Evolutionary conservation across 2,888 invertebrate genomes (phyloP), one percentile per base, ranked within the genome.

Genomic region (Nudaria mundana): DNA sequence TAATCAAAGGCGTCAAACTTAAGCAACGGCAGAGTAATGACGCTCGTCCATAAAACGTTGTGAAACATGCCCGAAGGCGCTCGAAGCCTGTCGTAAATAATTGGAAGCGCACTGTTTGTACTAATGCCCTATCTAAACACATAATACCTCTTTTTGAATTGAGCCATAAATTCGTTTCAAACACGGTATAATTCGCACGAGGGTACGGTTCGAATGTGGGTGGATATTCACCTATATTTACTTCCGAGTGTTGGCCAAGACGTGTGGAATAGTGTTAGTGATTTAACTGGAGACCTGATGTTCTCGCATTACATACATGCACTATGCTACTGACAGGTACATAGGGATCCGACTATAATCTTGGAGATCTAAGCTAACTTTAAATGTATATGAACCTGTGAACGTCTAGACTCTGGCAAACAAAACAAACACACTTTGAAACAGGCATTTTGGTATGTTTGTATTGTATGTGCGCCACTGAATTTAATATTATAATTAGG

Each of bases 91-190:
- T 76, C 71, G 71, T 81, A 76, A 81, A 83, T 82, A 81, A 81
- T 81, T 76, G 72, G 76, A 81, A 76, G 76, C 67, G 69, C 64
- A 73, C 74, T 78, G 73, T 79, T 80, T 74, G 71, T 74, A 71
- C 78, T 81, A 80, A 83, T 81, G 71, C 64, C 48, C 63, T 66
- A 80, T 76, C 71, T 66, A 67, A 73, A 70, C 64, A 60, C 71
- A 79, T 79, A 76, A 72, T 75, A 76, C 71, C 74, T 73, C 68
- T 76, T 69, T 65, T 55, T 51, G 65, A 75, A 81, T 82, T 78
- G 76, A 81, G 77, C 66, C 70, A 81, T 83, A 82, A 81, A 78
- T 72, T 71, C 54, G 56, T 58, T 59, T 45, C 56, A 57, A 67
- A 62, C 59, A 51, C 37, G 51, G 50, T 40, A 56, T 56, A 55